These are phyloP conservation scores for Cremastinae sp. DNA, from an alignment of 2,888 invertebrate genomes.

Conservation along the genomic window DNA sequence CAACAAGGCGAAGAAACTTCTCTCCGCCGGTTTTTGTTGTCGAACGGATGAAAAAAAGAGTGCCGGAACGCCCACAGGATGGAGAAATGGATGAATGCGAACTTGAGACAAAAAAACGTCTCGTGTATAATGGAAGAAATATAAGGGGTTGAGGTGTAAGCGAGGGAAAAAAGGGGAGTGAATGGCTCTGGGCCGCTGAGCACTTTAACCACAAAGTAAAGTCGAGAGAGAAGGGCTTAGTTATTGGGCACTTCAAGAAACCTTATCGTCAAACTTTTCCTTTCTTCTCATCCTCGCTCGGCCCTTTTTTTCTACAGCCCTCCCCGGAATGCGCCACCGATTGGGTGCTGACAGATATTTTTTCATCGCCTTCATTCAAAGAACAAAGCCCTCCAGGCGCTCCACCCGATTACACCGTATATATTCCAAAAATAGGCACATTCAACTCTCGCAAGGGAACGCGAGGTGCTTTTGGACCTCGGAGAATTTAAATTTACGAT, in stretches of 20 bases:
- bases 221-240: slow-evolving; percentile 11
- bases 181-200: not conserved
- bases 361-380: not conserved
- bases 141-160: slow-evolving; percentile 6
- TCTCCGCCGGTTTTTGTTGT: slow-evolving; percentile 31
- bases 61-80: slow-evolving; percentile 29
- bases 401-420: not conserved
- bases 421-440: not conserved
- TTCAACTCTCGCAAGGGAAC: too few relatives aligned
- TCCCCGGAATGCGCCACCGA: not conserved
- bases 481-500: too few relatives aligned
- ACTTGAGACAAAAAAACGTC: slow-evolving; percentile 7
- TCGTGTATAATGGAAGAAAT: slow-evolving; percentile 13
- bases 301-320: slow-evolving; percentile 1
- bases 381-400: not conserved
- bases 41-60: slow-evolving; percentile 10
- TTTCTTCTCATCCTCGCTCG: not conserved
- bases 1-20: slow-evolving; percentile 43
- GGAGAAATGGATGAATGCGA: slow-evolving; percentile 18
- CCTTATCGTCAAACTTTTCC: slow-evolving; percentile 47
- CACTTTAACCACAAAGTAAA: slow-evolving; percentile 29
- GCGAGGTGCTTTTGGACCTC: not conserved
- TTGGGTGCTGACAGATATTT: slow-evolving; percentile 3
- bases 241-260: slow-evolving; percentile 34
- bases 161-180: slow-evolving; percentile 9